Evolutionary conservation across 2,797 vertebrate genomes (phyloP), one percentile per base, ranked within the genome.

Genomic region (Crenuchus spilurus): DNA sequence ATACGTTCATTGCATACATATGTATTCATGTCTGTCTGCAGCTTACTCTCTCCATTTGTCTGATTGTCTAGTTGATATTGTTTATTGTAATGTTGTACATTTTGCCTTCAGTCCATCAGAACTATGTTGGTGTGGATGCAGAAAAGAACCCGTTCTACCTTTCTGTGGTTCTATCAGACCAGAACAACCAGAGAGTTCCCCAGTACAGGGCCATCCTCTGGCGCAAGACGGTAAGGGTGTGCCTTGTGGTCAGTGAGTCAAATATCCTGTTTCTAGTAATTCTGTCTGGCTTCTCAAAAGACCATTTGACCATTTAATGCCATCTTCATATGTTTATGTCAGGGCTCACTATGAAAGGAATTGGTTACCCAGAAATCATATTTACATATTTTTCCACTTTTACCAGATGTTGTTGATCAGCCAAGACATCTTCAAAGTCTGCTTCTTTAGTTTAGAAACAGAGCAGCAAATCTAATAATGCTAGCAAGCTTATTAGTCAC

Each of bases 91-190:
- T 13, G 9, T 26, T 26, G 3, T 16, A 3, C 6, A 77, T 60
- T 78, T 8, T 61, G 55, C 39, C 73, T 72, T 30, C 87, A 99
- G 98, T 99, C 82, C 97, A 99, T 88, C 98, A 99, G 84, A 99
- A 98, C 88, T 99, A 99, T 22, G 87, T 98, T 76, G 98, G 97
- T 7, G 96, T 95, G 0, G 97, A 99, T 57, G 93, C 93, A 6
- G 98, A 99, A 84, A 98, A 96, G 90, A 99, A 95, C 82, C 97
- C 97, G 41, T 99, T 99, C 90, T 97, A 97, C 85, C 88, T 99
- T 78, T 99, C 97, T 0, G 98, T 99, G 44, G 97, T 99, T 73
- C 93, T 99, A 35, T 99, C 98, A 0, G 96, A 99, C 87, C 96
- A 99, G 89, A 99, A 99, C 89, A 96, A 96, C 88, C 97, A 97